Evolutionary conservation across 92 coral and sea anemone genomes (phyloP), one percentile per base, ranked within the genome.

Genomic region (Paramuricea clavata): DNA sequence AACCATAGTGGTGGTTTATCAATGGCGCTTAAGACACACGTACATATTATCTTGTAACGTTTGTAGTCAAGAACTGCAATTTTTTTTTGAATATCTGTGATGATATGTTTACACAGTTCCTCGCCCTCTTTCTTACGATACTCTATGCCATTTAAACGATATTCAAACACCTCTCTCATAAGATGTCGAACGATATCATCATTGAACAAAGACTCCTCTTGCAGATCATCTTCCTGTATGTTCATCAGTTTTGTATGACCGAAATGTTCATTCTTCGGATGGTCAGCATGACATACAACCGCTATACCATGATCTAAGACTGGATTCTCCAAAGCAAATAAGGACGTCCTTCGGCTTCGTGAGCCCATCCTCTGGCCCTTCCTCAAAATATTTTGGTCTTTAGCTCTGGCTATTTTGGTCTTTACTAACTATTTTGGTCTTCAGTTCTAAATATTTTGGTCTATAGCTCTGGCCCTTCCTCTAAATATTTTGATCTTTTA

Each of bases 31-130:
- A 97, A 44, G 13, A 79, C 60, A 81, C 99, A 97, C 6, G 97
- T 93, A 61, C 99, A 97, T 49, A 92, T 90, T 31, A 93, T 81
- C 69, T 94, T 97, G 65, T 87, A 93, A 69, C 93, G 90, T 33
- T 89, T 92, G 16, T 91, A 54, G 19, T 93, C 90, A 25, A 92
- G 90, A 36, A 91, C 92, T 56, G 90, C 87, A 22, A 94, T 87
- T 54, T 88, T 94, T 12, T 88, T 93, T 49, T 89, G 88, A 49
- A 97, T 82, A 0, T 85, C 85, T 52, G 79, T 87, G 22, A 87
- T 92, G 8, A 97, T 86, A 16, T 90, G 86, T 30, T 68, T 83
- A 22, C 92, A 86, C 32, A 89, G 87, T 28, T 87, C 64, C 30
- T 83, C 56, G 31, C 95, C 87, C 49, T 93, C 98, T 34, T 84